Evolutionary conservation across 2,113 vertebrate species (phyloP), one percentile per base, ranked within the genome.

Genomic region (Scomber japonicus): DNA sequence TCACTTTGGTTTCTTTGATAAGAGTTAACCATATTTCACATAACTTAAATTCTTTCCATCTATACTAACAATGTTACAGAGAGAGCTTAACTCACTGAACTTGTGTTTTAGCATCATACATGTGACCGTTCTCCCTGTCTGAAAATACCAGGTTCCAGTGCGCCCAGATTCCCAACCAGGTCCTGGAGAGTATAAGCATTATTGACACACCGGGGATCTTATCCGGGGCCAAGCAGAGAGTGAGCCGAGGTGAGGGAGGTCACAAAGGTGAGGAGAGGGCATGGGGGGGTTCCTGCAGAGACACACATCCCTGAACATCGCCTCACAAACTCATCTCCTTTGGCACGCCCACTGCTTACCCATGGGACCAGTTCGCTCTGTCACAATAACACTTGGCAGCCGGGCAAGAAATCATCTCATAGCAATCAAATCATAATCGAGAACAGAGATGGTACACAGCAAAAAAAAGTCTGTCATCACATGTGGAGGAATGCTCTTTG

Each of bases 111-210:
- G 49, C 15, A 12, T 15, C 2, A 5, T 63, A 51, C n/a, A 31
- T 51, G 17, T 61, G 46, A 35, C 12, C 9, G 62, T 16, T 50
- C 50, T 11, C 45, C 15, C 73, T 27, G 1, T 81, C 14, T 64
- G 11, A 66, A 62, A 73, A 54, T n/a, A 15, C 50, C 78, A 96
- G 96, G 92, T 97, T 98, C 87, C 96, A 97, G 92, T 98, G 97
- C 0, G 96, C 97, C 56, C 96, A 97, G 89, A 88, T 98, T 78
- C 94, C 96, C 65, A 98, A 97, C 85, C 96, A 97, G 86, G 97
- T 98, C 35, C 93, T 98, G 90, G 96, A 98, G 86, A 97, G 97
- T 73, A 97, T 97, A 83, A 97, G 96, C 72, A 95, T 98, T 45
- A 97, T 97, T 0, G 97, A 97, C 93, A 96, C 97, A 0, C 97